Percentiles rank a stretch among this genome's conserved stretches.
These are phyloP conservation scores for Patella pellucida DNA, from an alignment of 2,888 invertebrate genomes.

Conservation along the genomic window DNA sequence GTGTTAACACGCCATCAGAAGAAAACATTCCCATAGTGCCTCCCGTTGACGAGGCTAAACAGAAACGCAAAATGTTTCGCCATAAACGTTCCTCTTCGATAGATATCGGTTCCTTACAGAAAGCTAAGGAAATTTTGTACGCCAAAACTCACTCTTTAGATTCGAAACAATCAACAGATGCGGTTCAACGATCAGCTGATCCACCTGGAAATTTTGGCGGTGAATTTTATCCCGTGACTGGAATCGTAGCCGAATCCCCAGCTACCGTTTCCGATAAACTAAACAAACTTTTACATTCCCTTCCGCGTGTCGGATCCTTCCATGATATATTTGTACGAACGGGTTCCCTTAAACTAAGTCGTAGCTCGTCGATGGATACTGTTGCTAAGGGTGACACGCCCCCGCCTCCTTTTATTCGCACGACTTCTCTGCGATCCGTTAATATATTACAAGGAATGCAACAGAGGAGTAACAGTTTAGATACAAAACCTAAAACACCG, in stretches of 20 bases:
- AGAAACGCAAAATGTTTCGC: slow-evolving; percentile 34
- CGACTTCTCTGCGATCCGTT: slow-evolving; percentile 13
- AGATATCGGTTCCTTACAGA: slow-evolving; percentile 36
- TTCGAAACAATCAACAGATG: slow-evolving; percentile 6
- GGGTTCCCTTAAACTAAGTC: slow-evolving; percentile 29
- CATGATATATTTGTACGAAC: slow-evolving; percentile 21
- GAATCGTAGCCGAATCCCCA: slow-evolving; percentile 47
- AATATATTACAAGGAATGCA: background rate
- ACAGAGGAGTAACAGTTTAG: slow-evolving; percentile 24
- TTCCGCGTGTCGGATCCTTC: slow-evolving; percentile 35
- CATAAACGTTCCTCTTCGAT: slow-evolving; percentile 50
- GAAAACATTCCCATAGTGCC: slow-evolving; percentile 56
- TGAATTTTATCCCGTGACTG: slow-evolving; percentile 14
- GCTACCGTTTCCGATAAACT: slow-evolving; percentile 61
- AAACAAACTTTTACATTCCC: slow-evolving; percentile 53
- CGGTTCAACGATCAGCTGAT: background rate
- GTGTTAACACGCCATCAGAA: slow-evolving; percentile 38
- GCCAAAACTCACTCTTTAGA: slow-evolving; percentile 31
- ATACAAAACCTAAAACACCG: background rate
- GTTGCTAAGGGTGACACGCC: slow-evolving; percentile 1
- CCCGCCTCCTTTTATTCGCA: slow-evolving; percentile 16
- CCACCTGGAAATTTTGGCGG: background rate
- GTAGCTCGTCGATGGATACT: slow-evolving; percentile 36
- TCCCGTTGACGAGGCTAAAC: slow-evolving; percentile 42
- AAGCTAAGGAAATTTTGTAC: slow-evolving; percentile 30